Base-by-base conservation (phyloP, 2,797 vertebrate genomes). In the Pipistrellus kuhlii region DNA sequence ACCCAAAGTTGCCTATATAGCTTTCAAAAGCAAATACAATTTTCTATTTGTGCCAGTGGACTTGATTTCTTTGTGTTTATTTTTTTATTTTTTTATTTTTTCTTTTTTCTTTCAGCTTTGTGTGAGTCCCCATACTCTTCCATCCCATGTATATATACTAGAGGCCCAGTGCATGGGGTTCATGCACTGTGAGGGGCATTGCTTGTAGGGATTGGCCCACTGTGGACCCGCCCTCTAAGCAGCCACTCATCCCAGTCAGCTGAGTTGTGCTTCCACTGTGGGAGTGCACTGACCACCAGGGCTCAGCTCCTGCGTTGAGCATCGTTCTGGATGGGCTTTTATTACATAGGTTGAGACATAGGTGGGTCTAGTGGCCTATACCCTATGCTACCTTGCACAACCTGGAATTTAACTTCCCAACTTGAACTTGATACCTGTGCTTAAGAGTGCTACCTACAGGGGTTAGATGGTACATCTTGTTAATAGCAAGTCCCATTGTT, bases 11-110 rank as follows among this genome's bases (percentile, higher is more conserved):
- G 44, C 27, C 55, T 48, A 1, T 48, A 25, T 46, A 21, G 4
- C 51, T 76, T 92, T 87, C n/a, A 62, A 71, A 92, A 90, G 86
- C 21, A 88, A 62, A 62, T 77, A 23, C 7, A 90, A 1, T 27
- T 41, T 30, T 75, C 18, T 88, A 32, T 46, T 85, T 91, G 38
- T 57, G 14, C 32, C 27, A 18, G 15, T 71, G 35, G 75, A 75
- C 14, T 81, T 69, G 57, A n/a, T 69, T 94, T 91, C 27, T 82
- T 41, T 41, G 38, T 4, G 15, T 82, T 10, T 44, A 11, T 44
- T 10, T 9, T 66, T 82, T 2, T 4, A 15, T 82, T 82, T 44
- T 44, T 44, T 1, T n/a, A n/a, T 44, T 9, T 44, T 10, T 44
- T 10, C 1, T 44, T 10, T 44, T 44, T 44, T 44, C 75, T 59